These are phyloP conservation scores for Aphodius sticticus DNA, from an alignment of 2,888 invertebrate genomes.

Conservation along the genomic window DNA sequence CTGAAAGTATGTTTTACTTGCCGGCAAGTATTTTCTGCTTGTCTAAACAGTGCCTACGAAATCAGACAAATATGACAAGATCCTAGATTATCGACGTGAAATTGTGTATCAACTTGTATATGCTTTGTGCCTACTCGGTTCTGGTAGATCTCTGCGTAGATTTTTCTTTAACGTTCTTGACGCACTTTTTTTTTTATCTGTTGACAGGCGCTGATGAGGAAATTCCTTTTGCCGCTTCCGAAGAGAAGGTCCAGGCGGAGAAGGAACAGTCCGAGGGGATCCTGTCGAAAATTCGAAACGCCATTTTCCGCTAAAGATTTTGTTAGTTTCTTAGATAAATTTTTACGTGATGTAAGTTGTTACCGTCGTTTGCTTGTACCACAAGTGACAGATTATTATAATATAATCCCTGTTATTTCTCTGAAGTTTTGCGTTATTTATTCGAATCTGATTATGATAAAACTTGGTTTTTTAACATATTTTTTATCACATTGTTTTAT, in stretches of 20 bases:
- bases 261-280: slow-evolving; percentile 61
- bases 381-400: too few relatives aligned
- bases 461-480: too few relatives aligned
- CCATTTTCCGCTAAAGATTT: slow-evolving; percentile 65
- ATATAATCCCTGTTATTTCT: too few relatives aligned
- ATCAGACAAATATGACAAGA: too few relatives aligned
- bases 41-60: too few relatives aligned
- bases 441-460: too few relatives aligned
- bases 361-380: neutral
- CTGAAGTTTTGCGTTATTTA: too few relatives aligned
- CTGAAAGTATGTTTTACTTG: too few relatives aligned
- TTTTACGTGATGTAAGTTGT: slow-evolving; percentile 28
- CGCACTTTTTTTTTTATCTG: slow-evolving; percentile 56
- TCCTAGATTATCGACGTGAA: too few relatives aligned
- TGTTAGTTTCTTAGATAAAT: slow-evolving; percentile 16
- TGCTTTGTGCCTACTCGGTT: neutral
- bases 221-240: slow-evolving; percentile 61
- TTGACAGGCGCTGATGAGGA: slow-evolving; percentile 58
- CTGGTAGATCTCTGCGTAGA: neutral
- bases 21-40: too few relatives aligned
- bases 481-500: too few relatives aligned
- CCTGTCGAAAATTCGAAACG: slow-evolving; percentile 67
- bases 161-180: slow-evolving; percentile 40
- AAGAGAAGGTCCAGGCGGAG: slow-evolving; percentile 61
- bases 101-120: slow-evolving; percentile 5